Evolutionary conservation across 2,113 vertebrate genomes (phyloP).

Genomic region (Cephalopholis sonnerati): DNA sequence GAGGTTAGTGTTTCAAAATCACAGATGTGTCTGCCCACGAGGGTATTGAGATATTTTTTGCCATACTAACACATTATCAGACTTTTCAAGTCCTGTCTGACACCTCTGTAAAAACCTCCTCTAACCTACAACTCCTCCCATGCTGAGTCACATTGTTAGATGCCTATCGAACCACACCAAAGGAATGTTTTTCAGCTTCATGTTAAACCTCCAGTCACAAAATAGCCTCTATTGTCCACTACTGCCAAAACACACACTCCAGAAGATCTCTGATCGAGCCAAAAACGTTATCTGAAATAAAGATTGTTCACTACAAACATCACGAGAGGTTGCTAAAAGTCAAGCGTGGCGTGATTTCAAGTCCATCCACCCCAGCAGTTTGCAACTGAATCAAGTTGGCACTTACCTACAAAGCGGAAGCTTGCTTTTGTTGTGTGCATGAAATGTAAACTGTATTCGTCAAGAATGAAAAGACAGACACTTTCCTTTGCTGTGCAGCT

Average conservation of each 20-base stretch:
- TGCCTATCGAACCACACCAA: constrained; percentile 13
- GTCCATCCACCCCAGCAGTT: constrained; percentile 35
- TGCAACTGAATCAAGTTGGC: constrained; percentile 57
- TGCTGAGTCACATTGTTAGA: neutral
- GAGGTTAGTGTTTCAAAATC: neutral
- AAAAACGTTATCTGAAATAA: constrained; percentile 17
- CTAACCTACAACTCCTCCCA: neutral
- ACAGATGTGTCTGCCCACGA: neutral
- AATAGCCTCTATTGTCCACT: constrained; percentile 23
- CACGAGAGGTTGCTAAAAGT: constrained; percentile 24
- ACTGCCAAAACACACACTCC: constrained; percentile 15
- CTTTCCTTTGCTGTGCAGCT: constrained; percentile 37
- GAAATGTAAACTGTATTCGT: constrained; percentile 67
- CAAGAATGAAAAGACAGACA: constrained; percentile 19
- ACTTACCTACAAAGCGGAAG: constrained; percentile 37
- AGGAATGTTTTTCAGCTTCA: constrained; percentile 34
- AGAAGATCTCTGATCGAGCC: neutral
- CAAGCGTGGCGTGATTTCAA: constrained; percentile 14
- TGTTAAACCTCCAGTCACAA: constrained; percentile 6
- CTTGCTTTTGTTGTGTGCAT: constrained; percentile 38
- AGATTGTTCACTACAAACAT: constrained; percentile 56
- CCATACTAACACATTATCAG: neutral
- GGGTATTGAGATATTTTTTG: neutral
- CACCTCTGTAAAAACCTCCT: neutral
- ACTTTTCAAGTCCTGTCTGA: constrained; percentile 14